Base-by-base conservation (phyloP, 2,888 invertebrate species). In the Drosophila sordidapex region DNA sequence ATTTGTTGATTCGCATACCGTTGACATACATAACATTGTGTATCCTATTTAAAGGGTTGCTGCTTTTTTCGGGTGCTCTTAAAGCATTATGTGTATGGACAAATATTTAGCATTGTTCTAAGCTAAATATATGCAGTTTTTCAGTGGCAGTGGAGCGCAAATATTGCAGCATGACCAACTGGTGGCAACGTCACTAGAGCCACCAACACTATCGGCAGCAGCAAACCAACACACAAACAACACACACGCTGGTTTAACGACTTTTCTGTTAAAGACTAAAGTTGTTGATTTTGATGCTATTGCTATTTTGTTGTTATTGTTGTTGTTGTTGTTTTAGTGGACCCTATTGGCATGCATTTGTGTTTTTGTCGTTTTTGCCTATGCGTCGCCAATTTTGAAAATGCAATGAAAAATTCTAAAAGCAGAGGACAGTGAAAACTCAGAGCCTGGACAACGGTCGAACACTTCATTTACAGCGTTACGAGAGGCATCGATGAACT, bases 401-500 rank as follows among this genome's bases (percentile, higher is more conserved):
- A 82, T 82, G 81, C 83, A 82, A 74, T 87, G 84, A 72, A 87
- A 87, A 81, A 75, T 76, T 74, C 82, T 52, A 79, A 79, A 78
- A 70, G 62, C 78, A 67, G 65, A 64, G 73, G 60, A 71, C 62
- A 76, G 76, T 56, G 77, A 51, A 69, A 69, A 72, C 59, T 65
- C 54, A 35, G 60, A 61, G 73, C 69, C 59, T 68, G 52, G 56
- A 67, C 70, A 64, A 70, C 58, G 62, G 70, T 69, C 65, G 74
- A 82, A 67, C 83, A 86, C 87, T 84, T 88, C 75, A 84, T 84
- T 88, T 86, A 76, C 74, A 76, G 76, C 71, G 74, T 76, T 74
- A 68, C 80, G 57, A 75, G 53, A 69, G 60, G 62, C 64, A 49
- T 60, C 65, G 62, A 68, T 53, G 67, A 48, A 25, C 43, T 10